Percentiles rank a stretch among this genome's conserved stretches.
These are phyloP conservation scores for Alcedo atthis DNA, from an alignment of 2,797 vertebrate species.

Conservation along the genomic window DNA sequence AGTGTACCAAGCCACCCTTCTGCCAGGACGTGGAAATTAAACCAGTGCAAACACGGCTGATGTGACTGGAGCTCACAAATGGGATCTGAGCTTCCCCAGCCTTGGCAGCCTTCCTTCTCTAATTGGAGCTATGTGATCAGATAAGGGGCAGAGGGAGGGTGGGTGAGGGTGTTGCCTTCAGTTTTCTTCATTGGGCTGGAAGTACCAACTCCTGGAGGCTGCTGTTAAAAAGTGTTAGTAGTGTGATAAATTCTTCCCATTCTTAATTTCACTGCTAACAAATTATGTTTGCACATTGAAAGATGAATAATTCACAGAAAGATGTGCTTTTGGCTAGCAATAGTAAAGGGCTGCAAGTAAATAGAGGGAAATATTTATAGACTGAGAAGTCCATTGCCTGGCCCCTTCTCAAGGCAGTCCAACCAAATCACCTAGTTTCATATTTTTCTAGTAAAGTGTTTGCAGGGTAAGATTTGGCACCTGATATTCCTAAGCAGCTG, in stretches of 20 bases:
- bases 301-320: background rate
- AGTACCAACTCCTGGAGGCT: background rate
- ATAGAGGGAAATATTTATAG: background rate
- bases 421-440: background rate
- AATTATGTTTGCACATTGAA: background rate
- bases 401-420: background rate
- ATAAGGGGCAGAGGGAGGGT: background rate
- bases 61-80: conserved; percentile 16
- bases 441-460: background rate
- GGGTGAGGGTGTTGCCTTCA: background rate
- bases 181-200: conserved; percentile 27
- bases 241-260: background rate
- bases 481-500: background rate
- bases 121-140: conserved; percentile 22
- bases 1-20: background rate
- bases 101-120: conserved; percentile 43
- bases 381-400: background rate
- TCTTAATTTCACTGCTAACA: background rate
- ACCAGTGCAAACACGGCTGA: background rate
- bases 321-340: background rate
- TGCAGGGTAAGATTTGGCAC: background rate
- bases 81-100: background rate
- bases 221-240: background rate
- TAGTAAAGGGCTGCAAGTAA: background rate
- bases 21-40: conserved; percentile 37